These are phyloP conservation scores for Drosophila varians DNA, from an alignment of 1,140 invertebrate genomes.

Conservation along the genomic window DNA sequence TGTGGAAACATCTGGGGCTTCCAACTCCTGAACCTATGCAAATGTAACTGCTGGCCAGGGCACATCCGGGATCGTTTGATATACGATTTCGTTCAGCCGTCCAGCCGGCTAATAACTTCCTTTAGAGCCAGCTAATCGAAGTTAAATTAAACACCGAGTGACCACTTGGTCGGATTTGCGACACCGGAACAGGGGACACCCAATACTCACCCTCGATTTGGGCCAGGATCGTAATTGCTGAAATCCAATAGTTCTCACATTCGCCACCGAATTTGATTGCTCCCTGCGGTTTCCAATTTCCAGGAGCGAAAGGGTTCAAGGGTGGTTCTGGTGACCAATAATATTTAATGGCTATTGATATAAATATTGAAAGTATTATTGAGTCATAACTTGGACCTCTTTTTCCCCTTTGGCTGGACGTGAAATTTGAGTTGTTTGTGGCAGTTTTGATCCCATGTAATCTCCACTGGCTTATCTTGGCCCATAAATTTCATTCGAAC, in stretches of 20 bases:
- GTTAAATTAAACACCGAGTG: conserved; percentile 25
- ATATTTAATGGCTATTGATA: conserved; percentile 79
- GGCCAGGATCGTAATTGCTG: conserved; percentile 39
- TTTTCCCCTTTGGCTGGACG: conserved; percentile 16
- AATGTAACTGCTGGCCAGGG: conserved; percentile 25
- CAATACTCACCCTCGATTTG: conserved; percentile 40
- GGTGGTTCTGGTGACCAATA: conserved; percentile 44
- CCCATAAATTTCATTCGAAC: conserved; percentile 54
- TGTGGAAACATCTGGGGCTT: conserved; percentile 54
- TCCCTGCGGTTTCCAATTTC: conserved; percentile 61
- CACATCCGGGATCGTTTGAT: conserved; percentile 54
- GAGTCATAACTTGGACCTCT: conserved; percentile 53
- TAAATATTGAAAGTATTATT: conserved; percentile 81
- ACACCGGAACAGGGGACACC: conserved; percentile 59
- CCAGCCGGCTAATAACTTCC: conserved; percentile 59
- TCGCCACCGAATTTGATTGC: conserved; percentile 59
- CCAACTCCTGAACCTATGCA: conserved; percentile 28
- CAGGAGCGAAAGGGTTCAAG: conserved; percentile 39
- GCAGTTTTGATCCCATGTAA: conserved; percentile 30
- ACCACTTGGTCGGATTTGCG: conserved; percentile 20
- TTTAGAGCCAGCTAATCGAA: conserved; percentile 31
- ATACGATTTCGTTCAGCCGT: conserved; percentile 63
- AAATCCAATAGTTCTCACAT: conserved; percentile 68
- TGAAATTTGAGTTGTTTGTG: conserved; percentile 19
- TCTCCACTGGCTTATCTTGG: conserved; percentile 40